Conservation (phyloP, 1,140 invertebrate genomes). For the Drosophila lini region DNA sequence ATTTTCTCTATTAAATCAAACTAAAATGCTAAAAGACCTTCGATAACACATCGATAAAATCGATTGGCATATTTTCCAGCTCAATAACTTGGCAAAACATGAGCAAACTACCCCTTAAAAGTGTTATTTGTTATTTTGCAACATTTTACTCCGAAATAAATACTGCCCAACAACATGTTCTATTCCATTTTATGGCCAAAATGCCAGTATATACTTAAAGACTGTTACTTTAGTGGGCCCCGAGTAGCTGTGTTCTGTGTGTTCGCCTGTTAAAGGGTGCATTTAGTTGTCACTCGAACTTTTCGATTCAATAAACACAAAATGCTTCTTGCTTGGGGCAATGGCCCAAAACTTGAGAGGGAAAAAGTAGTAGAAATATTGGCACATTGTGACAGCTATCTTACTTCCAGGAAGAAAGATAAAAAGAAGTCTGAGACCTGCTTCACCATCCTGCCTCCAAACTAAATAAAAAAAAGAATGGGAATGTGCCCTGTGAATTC, state of each 20-base stretch:
- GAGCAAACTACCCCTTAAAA: neutral
- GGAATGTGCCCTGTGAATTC: neutral
- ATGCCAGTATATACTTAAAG: constrained; percentile 1
- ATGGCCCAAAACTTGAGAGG: neutral
- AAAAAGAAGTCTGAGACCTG: neutral
- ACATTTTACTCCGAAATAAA: neutral
- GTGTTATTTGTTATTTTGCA: neutral
- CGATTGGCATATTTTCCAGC: neutral
- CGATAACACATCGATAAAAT: neutral
- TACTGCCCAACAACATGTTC: neutral
- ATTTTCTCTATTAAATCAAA: neutral
- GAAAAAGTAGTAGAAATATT: constrained; percentile 6
- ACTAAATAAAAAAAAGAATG: constrained; percentile 4
- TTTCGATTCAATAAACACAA: constrained; percentile 24
- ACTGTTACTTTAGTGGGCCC: constrained; percentile 2
- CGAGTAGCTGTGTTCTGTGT: constrained; percentile 2
- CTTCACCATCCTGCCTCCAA: neutral
- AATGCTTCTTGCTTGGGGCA: constrained; percentile 11
- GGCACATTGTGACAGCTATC: constrained; percentile 20
- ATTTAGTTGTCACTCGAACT: constrained; percentile 17
- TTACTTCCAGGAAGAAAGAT: constrained; percentile 17
- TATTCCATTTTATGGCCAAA: neutral
- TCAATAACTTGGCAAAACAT: neutral
- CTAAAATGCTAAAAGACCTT: neutral
- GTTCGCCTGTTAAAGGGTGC: constrained; percentile 15